Evolutionary conservation across 2,888 invertebrate species (phyloP).

Genomic region (Drosophila prolongata): DNA sequence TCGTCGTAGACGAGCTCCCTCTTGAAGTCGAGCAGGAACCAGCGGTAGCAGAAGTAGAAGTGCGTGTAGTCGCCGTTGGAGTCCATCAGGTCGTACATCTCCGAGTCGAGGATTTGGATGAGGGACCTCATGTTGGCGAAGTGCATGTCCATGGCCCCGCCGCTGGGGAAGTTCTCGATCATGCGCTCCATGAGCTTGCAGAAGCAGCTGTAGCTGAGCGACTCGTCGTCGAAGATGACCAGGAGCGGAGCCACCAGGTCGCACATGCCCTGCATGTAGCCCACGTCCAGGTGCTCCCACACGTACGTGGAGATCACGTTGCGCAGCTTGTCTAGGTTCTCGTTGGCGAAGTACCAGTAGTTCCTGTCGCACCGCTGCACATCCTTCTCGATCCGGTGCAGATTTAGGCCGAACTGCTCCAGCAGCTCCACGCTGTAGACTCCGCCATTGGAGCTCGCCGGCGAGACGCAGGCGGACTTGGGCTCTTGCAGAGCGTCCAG

Average conservation of each 20-base stretch:
- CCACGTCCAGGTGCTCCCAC: constrained; percentile 96
- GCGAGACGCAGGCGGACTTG: constrained; percentile 91
- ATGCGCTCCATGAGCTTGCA: constrained; percentile 95
- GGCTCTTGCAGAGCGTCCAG: constrained; percentile 84
- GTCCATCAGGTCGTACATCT: constrained; percentile 97
- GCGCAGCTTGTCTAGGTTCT: constrained; percentile 95
- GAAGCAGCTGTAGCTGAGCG: constrained; percentile 95
- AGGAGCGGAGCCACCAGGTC: constrained; percentile 96
- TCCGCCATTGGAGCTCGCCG: constrained; percentile 96
- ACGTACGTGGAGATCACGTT: constrained; percentile 97
- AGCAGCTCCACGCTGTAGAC: constrained; percentile 94
- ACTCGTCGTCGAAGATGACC: constrained; percentile 96
- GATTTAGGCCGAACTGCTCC: constrained; percentile 93
- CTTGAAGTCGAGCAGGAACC: constrained; percentile 98
- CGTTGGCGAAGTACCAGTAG: constrained; percentile 95
- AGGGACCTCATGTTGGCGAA: constrained; percentile 97
- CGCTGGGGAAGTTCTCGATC: constrained; percentile 95
- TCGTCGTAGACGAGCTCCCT: constrained; percentile 96
- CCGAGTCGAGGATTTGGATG: constrained; percentile 95
- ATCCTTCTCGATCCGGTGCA: constrained; percentile 98
- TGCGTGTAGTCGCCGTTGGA: constrained; percentile 98
- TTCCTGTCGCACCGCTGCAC: constrained; percentile 98
- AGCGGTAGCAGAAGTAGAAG: constrained; percentile 98
- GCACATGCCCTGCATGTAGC: constrained; percentile 99
- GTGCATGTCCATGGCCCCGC: constrained; percentile 97